Evolutionary conservation across 1,140 invertebrate genomes (phyloP).

Genomic region (Drosophila navojoa): DNA sequence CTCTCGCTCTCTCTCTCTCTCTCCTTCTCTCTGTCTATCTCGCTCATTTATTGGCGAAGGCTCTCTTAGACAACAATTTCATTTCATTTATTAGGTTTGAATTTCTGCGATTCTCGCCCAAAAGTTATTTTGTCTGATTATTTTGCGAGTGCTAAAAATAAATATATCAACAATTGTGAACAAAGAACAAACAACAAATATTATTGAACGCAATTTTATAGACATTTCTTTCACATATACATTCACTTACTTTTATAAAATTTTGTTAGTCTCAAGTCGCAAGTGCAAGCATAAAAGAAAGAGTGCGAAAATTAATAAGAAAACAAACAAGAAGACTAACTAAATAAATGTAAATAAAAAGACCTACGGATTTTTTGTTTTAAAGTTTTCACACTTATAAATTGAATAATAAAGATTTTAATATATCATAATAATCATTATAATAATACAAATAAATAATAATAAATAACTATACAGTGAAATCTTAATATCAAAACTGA

Average conservation of each 20-base stretch:
- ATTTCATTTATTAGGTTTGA: conserved; percentile 14
- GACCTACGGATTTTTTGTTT: no score
- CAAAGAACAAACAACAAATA: conserved; percentile 38
- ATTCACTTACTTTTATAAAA: neutral
- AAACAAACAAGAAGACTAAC: conserved; percentile 5
- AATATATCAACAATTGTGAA: conserved; percentile 43
- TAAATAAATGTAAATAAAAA: conserved; percentile 12
- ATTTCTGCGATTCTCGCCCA: conserved; percentile 12
- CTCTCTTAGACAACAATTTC: conserved; percentile 15
- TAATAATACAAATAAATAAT: no score
- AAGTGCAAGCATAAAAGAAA: conserved; percentile 33
- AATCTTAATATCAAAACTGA: neutral
- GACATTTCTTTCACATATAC: conserved; percentile 4
- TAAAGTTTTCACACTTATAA: no score
- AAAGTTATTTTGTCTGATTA: conserved; percentile 33
- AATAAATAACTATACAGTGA: neutral
- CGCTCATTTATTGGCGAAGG: conserved; percentile 6
- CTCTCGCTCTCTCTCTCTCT: conserved; percentile 5
- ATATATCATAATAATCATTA: no score
- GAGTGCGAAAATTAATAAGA: conserved; percentile 15
- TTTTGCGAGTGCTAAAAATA: conserved; percentile 40
- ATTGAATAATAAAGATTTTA: no score
- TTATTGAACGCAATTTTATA: conserved; percentile 32
- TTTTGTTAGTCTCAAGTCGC: conserved; percentile 21
- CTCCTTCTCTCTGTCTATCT: conserved; percentile 3